These are phyloP conservation scores for Cetonia aurata DNA, from an alignment of 2,888 invertebrate genomes.

Conservation along the genomic window DNA sequence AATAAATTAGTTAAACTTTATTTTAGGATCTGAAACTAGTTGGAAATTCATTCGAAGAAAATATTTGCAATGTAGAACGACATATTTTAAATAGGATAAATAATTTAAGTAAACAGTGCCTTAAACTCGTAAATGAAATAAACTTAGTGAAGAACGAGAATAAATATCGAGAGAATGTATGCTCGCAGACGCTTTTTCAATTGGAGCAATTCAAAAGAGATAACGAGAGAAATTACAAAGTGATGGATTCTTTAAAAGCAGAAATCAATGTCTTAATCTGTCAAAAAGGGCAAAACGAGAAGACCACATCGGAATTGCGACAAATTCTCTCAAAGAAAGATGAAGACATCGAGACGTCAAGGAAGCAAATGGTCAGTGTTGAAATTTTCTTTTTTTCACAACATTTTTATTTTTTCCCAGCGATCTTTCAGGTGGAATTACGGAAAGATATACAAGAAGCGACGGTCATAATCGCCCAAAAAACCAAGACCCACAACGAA, in stretches of 20 bases:
- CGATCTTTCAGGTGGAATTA: slow-evolving; percentile 58
- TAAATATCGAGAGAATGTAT: slow-evolving; percentile 55
- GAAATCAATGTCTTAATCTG: slow-evolving; percentile 57
- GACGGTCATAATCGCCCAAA: slow-evolving; percentile 61
- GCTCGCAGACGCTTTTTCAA: slow-evolving; percentile 48
- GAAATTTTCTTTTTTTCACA: slow-evolving; percentile 7
- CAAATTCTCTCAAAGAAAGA: slow-evolving; percentile 51
- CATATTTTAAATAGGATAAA: slow-evolving; percentile 45
- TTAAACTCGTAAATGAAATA: slow-evolving; percentile 56
- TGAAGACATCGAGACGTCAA: slow-evolving; percentile 52
- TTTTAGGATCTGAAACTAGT: slow-evolving; percentile 50
- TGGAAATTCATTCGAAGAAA: slow-evolving; percentile 40
- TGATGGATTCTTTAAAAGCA: slow-evolving; percentile 56
- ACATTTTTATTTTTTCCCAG: slow-evolving; percentile 36
- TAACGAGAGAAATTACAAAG: slow-evolving; percentile 54
- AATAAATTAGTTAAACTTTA: slow-evolving; percentile 11
- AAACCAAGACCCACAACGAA: slow-evolving; percentile 62
- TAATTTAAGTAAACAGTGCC: slow-evolving; percentile 52
- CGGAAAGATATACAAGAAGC: slow-evolving; percentile 62
- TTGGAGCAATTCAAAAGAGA: slow-evolving; percentile 60
- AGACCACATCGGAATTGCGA: slow-evolving; percentile 45
- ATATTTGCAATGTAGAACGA: slow-evolving; percentile 44
- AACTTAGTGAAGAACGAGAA: slow-evolving; percentile 56
- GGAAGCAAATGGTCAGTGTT: slow-evolving; percentile 57
- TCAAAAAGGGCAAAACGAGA: slow-evolving; percentile 42